These are phyloP conservation scores for Atherinosoma microstoma DNA, from an alignment of 2,797 vertebrate species.

Conservation along the genomic window DNA sequence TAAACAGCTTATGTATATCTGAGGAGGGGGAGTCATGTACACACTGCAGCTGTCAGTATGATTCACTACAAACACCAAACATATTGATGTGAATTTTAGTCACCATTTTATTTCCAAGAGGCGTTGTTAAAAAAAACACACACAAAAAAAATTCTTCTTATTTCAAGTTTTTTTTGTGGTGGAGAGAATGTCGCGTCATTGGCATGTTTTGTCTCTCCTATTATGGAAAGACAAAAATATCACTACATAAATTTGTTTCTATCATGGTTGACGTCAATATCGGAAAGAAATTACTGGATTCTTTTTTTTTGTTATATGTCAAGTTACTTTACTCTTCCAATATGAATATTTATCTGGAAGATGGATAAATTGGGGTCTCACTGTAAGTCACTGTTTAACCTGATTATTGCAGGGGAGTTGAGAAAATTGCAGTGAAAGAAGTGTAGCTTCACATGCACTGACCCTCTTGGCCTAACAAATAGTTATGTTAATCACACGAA, in stretches of 20 bases:
- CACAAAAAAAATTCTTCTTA: no score
- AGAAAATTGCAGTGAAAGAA: not conserved
- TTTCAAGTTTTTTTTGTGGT: no score
- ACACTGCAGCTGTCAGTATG: conserved; percentile 18
- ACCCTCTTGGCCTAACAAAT: not conserved
- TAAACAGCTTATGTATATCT: conserved; percentile 12
- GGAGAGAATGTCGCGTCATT: not conserved
- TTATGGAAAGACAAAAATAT: not conserved
- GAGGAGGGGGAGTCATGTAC: not conserved
- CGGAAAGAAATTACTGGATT: not conserved
- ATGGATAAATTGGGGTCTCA: not conserved
- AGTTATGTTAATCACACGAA: not conserved
- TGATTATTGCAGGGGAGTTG: not conserved
- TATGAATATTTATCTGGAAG: not conserved
- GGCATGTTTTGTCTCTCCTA: no score
- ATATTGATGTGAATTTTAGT: conserved; percentile 6
- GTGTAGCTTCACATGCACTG: not conserved
- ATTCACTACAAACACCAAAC: not conserved
- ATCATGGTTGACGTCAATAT: not conserved
- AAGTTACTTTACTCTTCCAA: not conserved
- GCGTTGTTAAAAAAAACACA: not conserved
- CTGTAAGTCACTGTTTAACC: not conserved
- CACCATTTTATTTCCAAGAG: not conserved
- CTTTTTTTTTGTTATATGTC: not conserved
- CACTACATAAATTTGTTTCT: not conserved